Evolutionary conservation across 2,888 invertebrate genomes (phyloP).

Genomic region (Volucella inflata): DNA sequence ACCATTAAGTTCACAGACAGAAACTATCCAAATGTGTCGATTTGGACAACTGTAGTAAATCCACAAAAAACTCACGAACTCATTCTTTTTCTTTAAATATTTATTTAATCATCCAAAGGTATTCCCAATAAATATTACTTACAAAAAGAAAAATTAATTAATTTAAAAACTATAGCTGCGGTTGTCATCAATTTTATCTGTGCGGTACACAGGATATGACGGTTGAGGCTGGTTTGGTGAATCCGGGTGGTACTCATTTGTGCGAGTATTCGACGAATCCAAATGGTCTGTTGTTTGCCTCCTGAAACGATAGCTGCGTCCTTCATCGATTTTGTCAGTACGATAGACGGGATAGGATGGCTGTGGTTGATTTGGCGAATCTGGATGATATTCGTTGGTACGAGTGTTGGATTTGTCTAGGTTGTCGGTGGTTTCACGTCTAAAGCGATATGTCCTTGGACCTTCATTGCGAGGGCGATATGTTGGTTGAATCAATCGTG

Average conservation of each 20-base stretch:
- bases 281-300: slow-evolving; percentile 23
- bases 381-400: slow-evolving; percentile 34
- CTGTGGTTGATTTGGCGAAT: slow-evolving; percentile 26
- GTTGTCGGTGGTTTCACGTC: slow-evolving; percentile 15
- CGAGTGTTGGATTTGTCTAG: slow-evolving; percentile 5
- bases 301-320: slow-evolving; percentile 8
- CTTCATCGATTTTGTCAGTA: slow-evolving; percentile 1
- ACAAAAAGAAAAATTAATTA: not conserved
- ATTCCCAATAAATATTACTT: no score
- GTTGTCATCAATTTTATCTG: slow-evolving; percentile 16
- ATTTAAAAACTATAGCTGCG: not conserved
- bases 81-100: no score
- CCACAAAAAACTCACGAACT: no score
- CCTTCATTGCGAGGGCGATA: slow-evolving; percentile 2
- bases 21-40: no score
- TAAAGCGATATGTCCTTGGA: not conserved
- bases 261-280: slow-evolving; percentile 29
- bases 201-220: slow-evolving; percentile 1
- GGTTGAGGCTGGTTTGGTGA: slow-evolving; percentile 11
- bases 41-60: no score
- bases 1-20: no score
- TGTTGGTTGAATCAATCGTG: not conserved
- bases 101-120: no score
- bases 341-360: not conserved
- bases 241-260: slow-evolving; percentile 41